Conservation (phyloP, 2,888 invertebrate genomes). For the Diachrysia chrysitis region DNA sequence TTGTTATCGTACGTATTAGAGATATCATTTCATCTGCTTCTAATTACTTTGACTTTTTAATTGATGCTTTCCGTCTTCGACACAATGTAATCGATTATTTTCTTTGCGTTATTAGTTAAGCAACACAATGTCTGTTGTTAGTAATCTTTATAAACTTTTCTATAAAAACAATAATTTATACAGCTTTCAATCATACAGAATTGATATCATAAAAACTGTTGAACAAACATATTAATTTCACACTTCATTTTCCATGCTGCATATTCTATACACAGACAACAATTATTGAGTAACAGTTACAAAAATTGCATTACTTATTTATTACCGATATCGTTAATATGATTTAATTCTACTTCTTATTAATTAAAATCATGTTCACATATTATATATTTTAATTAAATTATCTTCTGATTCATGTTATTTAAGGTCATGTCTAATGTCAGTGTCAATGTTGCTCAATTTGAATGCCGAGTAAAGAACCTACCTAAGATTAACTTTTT, state of each 20-base stretch:
- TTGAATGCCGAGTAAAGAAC: conserved; percentile 29
- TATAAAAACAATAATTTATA: conserved; percentile 8
- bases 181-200: not conserved
- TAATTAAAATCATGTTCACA: conserved; percentile 7
- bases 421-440: conserved; percentile 24
- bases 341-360: not conserved
- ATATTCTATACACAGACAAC: conserved; percentile 11
- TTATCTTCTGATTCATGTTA: conserved; percentile 17
- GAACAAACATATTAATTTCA: conserved; percentile 15
- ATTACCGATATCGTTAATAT: conserved; percentile 11
- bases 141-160: not conserved
- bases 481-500: conserved; percentile 17
- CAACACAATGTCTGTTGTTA: not conserved
- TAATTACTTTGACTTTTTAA: not conserved
- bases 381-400: conserved; percentile 8
- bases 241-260: conserved; percentile 17
- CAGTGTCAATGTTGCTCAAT: conserved; percentile 1
- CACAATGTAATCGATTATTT: not conserved
- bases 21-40: not conserved
- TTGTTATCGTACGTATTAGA: not conserved
- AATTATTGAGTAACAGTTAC: conserved; percentile 5
- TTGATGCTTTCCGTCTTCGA: not conserved
- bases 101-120: not conserved
- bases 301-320: not conserved
- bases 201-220: conserved; percentile 1